A percentile compares a stretch with the other conserved stretches of the same genome.
These are phyloP conservation scores for Sphaerophoria rueppellii DNA, from an alignment of 2,888 invertebrate genomes.

Conservation along the genomic window DNA sequence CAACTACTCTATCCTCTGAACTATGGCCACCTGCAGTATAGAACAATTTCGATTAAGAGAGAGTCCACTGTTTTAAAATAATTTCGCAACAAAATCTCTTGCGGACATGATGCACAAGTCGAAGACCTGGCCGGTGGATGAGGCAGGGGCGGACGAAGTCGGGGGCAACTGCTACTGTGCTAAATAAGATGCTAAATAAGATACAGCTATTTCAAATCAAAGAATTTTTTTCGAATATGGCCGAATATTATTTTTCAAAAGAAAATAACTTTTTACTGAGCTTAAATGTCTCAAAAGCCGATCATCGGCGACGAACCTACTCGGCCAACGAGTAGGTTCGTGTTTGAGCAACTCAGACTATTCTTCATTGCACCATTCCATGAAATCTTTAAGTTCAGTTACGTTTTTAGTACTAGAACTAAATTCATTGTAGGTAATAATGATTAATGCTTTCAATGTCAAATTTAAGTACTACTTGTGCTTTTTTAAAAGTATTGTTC, in stretches of 20 bases:
- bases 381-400: constrained; percentile 6
- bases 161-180: too few relatives aligned
- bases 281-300: neutral
- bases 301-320: too few relatives aligned
- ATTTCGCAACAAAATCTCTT: too few relatives aligned
- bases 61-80: too few relatives aligned
- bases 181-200: too few relatives aligned
- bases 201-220: neutral
- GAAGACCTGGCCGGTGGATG: too few relatives aligned
- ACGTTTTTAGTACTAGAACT: constrained; percentile 17
- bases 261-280: neutral
- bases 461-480: neutral
- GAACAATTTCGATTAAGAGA: too few relatives aligned
- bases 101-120: too few relatives aligned
- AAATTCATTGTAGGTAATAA: constrained; percentile 18
- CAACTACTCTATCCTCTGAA: too few relatives aligned
- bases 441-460: neutral
- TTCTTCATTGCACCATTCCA: constrained; percentile 13
- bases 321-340: neutral
- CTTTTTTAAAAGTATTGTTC: neutral
- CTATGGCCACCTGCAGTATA: too few relatives aligned
- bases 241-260: neutral
- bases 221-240: neutral
- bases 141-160: too few relatives aligned
- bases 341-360: neutral